A percentile compares a stretch with the other conserved stretches of the same genome.
Evolutionary conservation across 2,113 vertebrate genomes (phyloP).

Genomic region (Thamnophis sirtalis): DNA sequence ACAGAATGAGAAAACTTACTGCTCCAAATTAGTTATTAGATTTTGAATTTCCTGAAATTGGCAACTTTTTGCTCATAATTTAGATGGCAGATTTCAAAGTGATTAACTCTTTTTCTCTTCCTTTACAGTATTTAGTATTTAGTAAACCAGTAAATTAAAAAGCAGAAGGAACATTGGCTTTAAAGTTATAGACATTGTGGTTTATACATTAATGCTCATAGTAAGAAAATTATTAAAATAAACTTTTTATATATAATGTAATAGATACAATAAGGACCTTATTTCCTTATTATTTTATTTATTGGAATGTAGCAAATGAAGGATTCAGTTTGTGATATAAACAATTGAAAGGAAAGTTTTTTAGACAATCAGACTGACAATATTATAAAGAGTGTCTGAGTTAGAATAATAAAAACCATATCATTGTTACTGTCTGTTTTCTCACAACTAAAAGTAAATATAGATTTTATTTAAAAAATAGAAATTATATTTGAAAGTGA

Average conservation of each 20-base stretch:
- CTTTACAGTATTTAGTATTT: neutral
- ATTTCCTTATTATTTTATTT: too few species aligned
- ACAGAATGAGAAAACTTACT: neutral
- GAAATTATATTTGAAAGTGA: neutral
- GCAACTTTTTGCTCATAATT: neutral
- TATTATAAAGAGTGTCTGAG: neutral
- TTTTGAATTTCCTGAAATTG: neutral
- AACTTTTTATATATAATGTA: neutral
- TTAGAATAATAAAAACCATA: neutral
- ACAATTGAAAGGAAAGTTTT: neutral
- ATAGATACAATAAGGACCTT: neutral
- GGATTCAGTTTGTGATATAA: neutral
- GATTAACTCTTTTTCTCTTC: neutral
- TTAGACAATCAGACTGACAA: neutral
- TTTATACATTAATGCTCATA: neutral
- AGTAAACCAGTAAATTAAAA: neutral
- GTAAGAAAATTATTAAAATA: neutral
- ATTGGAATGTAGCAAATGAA: neutral
- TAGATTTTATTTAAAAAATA: neutral
- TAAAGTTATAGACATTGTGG: neutral
- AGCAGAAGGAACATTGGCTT: neutral
- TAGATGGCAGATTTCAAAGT: neutral
- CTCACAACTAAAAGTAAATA: neutral
- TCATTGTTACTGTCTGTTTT: neutral
- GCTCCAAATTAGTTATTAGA: neutral